Evolutionary conservation across 2,888 invertebrate genomes (phyloP).

Genomic region (Zele albiditarsus): DNA sequence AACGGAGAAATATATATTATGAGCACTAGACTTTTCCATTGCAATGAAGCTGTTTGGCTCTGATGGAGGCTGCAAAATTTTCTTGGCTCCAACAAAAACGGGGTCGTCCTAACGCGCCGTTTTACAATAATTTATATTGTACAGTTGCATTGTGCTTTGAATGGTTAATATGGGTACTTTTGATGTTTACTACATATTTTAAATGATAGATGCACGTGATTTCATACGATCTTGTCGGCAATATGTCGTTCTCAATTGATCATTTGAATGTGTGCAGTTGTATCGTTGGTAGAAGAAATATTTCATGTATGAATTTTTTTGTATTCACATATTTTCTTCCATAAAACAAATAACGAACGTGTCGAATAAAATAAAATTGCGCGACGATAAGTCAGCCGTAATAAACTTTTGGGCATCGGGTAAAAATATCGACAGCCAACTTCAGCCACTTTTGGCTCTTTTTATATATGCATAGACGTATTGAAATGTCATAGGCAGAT

Average conservation of each 20-base stretch:
- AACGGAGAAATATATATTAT: constrained; percentile 23
- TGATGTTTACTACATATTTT: constrained; percentile 20
- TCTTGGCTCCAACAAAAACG: constrained; percentile 62
- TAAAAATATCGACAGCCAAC: constrained; percentile 44
- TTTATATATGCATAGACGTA: constrained; percentile 40
- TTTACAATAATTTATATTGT: constrained; percentile 60
- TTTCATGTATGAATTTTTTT: background rate
- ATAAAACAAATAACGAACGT: background rate
- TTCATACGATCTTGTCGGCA: background rate
- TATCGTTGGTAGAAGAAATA: constrained; percentile 2
- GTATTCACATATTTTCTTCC: constrained; percentile 19
- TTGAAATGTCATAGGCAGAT: constrained; percentile 54
- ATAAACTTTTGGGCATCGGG: constrained; percentile 26
- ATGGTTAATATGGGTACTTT: constrained; percentile 54
- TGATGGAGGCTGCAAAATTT: constrained; percentile 54
- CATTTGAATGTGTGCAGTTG: background rate
- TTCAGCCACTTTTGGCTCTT: constrained; percentile 42
- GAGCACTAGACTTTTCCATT: constrained; percentile 38
- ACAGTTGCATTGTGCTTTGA: constrained; percentile 53
- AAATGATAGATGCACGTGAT: constrained; percentile 4
- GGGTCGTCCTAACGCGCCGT: constrained; percentile 57
- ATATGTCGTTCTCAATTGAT: constrained; percentile 13
- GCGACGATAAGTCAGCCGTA: background rate
- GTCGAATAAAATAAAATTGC: background rate
- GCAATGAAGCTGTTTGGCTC: constrained; percentile 62